These are phyloP conservation scores for Acanthosepion esculentum DNA, from an alignment of 2,888 invertebrate species.

Conservation along the genomic window DNA sequence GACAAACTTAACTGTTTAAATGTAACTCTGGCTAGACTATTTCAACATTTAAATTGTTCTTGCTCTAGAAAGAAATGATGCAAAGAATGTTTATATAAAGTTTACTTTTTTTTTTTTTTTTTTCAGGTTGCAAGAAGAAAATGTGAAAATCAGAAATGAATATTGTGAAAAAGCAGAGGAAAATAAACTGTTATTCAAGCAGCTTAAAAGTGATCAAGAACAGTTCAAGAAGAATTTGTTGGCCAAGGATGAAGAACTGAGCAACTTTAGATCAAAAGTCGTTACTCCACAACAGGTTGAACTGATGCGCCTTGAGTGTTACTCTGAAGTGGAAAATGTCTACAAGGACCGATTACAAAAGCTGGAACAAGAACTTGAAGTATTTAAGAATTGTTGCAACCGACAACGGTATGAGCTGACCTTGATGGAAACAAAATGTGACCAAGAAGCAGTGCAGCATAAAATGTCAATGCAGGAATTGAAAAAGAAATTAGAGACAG, in stretches of 20 bases:
- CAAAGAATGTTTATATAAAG: background rate
- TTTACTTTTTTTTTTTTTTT: background rate
- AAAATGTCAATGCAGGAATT: conserved; percentile 69
- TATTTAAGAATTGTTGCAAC: conserved; percentile 66
- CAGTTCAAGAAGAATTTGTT: conserved; percentile 37
- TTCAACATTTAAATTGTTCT: background rate
- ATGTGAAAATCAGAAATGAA: conserved; percentile 23
- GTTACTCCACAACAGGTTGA: conserved; percentile 71
- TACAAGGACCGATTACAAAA: conserved; percentile 67
- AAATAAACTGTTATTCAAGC: conserved; percentile 25
- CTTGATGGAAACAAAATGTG: conserved; percentile 74
- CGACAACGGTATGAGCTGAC: conserved; percentile 72
- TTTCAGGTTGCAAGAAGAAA: conserved; percentile 45
- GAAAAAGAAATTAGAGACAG: conserved; percentile 71
- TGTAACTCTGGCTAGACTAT: background rate
- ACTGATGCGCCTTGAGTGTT: conserved; percentile 66
- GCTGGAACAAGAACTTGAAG: conserved; percentile 70
- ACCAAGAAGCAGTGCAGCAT: conserved; percentile 70
- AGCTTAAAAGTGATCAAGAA: conserved; percentile 20
- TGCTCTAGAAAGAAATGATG: background rate
- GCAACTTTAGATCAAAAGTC: conserved; percentile 53
- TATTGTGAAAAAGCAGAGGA: background rate
- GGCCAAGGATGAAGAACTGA: background rate
- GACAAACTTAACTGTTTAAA: no score
- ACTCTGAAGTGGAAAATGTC: conserved; percentile 69